These are phyloP conservation scores for Gnathonemus echidnorhynchus DNA, from an alignment of 2,113 vertebrate genomes.

Conservation along the genomic window DNA sequence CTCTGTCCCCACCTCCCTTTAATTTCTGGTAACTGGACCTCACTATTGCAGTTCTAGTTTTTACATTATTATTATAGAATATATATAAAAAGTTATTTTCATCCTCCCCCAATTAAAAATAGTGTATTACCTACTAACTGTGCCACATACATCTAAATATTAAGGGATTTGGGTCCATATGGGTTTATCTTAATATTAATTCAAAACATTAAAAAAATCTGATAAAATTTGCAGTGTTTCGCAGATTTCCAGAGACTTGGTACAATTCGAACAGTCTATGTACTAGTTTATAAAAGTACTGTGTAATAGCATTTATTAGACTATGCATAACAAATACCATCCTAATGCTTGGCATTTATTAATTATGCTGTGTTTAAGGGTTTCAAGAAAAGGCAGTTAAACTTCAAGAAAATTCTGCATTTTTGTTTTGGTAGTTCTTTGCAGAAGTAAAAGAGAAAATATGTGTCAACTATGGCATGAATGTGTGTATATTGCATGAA, in stretches of 20 bases:
- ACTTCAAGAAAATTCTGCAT: background rate
- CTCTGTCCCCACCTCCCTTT: background rate
- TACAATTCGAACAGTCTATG: background rate
- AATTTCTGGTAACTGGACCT: background rate
- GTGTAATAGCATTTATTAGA: background rate
- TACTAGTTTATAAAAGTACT: background rate
- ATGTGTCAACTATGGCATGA: background rate
- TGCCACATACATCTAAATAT: background rate
- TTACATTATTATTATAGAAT: background rate
- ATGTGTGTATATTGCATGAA: background rate
- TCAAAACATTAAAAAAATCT: background rate
- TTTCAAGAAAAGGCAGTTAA: background rate
- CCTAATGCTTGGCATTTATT: background rate
- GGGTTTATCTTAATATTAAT: background rate
- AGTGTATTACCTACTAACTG: background rate
- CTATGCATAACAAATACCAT: background rate
- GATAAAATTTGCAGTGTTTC: background rate
- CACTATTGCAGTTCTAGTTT: background rate
- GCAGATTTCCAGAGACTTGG: background rate
- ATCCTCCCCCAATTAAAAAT: background rate
- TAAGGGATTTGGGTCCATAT: background rate
- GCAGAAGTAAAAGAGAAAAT: background rate
- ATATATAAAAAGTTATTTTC: background rate
- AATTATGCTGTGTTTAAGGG: background rate
- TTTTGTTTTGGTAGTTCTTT: background rate